Evolutionary conservation across 1,140 invertebrate species (phyloP), one percentile per base, ranked within the genome.

Genomic region (Bombus waltoni): DNA sequence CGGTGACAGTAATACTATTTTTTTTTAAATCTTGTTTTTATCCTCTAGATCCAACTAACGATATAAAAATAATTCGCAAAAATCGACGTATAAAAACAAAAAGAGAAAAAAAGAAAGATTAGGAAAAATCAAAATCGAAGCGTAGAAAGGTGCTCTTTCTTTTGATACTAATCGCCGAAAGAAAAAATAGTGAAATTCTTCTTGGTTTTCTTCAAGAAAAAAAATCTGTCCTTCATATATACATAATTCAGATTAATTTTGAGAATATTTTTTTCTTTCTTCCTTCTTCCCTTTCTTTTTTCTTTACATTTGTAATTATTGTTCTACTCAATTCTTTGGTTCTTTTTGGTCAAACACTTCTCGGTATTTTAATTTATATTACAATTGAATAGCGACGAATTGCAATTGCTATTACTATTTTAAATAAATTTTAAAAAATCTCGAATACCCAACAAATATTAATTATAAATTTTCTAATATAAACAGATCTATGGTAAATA

Each of bases 311-410:
- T 57, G n/a, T 84, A 79, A 79, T 84, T 84, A 84, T 80, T 80
- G 83, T 79, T 79, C 83, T 84, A 80, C 62, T 68, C 65, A 68
- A 70, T 84, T 84, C 76, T 84, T 84, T 84, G 83, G 83, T 84
- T 84, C 47, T 84, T 84, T 84, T 84, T 84, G 83, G 83, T 84
- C 76, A 76, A 84, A 79, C 68, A 80, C 83, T 22, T 40, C 47
- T 70, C 73, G 38, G 35, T 71, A 38, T 47, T 78, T 42, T 5
- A 57, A 65, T 65, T 65, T 77, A 74, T 44, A 57, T 73, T 81
- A 78, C 65, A 44, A 82, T 82, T 74, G 65, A 76, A 42, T 53
- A 77, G 28, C 74, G 38, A 70, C 22, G 75, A 59, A 77, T 71
- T 44, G 47, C 82, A 78, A 84, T 40, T 71, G 75, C 22, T 47